Conservation (phyloP, 1,140 invertebrate genomes). For the Diorhabda carinulata region DNA sequence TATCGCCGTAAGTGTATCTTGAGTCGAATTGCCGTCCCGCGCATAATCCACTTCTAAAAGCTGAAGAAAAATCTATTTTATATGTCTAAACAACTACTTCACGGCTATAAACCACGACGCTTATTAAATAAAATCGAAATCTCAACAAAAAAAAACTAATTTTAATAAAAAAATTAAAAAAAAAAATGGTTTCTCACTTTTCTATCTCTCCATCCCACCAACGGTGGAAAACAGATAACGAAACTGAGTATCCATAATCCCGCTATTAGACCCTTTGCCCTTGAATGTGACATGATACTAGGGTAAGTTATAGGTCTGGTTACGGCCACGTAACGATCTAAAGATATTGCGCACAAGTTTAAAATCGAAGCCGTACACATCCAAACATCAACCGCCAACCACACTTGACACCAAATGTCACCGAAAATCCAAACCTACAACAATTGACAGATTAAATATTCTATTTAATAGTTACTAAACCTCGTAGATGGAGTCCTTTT, state of each 20-base stretch:
- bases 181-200: constrained; percentile 52
- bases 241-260: constrained; percentile 93
- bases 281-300: constrained; percentile 82
- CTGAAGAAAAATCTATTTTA: neutral
- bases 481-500: too few relatives aligned
- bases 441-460: too few relatives aligned
- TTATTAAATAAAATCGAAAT: neutral
- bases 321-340: constrained; percentile 93
- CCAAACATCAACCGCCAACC: constrained; percentile 93
- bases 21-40: neutral
- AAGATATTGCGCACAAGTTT: constrained; percentile 86
- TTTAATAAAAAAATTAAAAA: neutral
- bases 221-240: constrained; percentile 92
- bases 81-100: neutral
- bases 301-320: constrained; percentile 91
- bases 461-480: too few relatives aligned
- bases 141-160: neutral
- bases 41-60: neutral
- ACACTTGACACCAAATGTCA: constrained; percentile 86
- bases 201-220: constrained; percentile 90
- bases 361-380: constrained; percentile 95
- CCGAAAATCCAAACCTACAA: constrained; percentile 89
- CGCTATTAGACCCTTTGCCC: constrained; percentile 84
- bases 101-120: neutral
- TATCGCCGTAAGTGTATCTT: neutral